Evolutionary conservation across 2,888 invertebrate genomes (phyloP), one percentile per base, ranked within the genome.

Genomic region (Proisotoma minuta): DNA sequence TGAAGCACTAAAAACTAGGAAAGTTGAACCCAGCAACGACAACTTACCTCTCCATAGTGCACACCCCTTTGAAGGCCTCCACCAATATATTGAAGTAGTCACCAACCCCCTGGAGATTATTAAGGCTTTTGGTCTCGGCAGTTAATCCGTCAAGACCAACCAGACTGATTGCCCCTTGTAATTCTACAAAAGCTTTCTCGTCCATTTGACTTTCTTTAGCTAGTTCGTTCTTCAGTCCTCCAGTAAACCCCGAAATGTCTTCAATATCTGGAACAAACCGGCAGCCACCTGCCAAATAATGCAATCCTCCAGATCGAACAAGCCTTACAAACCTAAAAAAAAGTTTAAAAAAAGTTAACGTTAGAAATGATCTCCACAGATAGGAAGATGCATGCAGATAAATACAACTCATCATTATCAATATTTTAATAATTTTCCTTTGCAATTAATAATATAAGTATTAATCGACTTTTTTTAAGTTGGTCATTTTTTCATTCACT

Each of bases 221-320:
- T 0, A 81, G 71, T 84, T 82, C 57, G 84, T 77, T n/a, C 43
- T 83, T 80, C n/a, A n/a, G n/a, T n/a, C n/a, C n/a, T n/a, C n/a
- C n/a, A 76, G 85, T 83, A 76, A 89, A 87, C 67, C 79, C 81
- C 15, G 85, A 80, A 27, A 83, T 81, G 47, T 83, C 81, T 70
- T 87, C 85, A 26, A 93, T 83, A 76, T 88, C 86, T 0, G 95
- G 91, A 68, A 97, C 82, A 78, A 94, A 97, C 24, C 90, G 85
- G 40, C 92, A 89, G 0, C 94, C 91, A 77, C 91, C 89, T 5
- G 93, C 89, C 75, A 92, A 89, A 73, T 23, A 92, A 77, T 96
- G 90, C 49, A 95, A 83, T 3, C 94, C 93, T 20, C 97, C 98
- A 0, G 96, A 92, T 58, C 94, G 84, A 61, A 99, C 88, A 80